Evolutionary conservation across 2,888 invertebrate genomes (phyloP), one percentile per base, ranked within the genome.

Genomic region (Podabrus alpinus): DNA sequence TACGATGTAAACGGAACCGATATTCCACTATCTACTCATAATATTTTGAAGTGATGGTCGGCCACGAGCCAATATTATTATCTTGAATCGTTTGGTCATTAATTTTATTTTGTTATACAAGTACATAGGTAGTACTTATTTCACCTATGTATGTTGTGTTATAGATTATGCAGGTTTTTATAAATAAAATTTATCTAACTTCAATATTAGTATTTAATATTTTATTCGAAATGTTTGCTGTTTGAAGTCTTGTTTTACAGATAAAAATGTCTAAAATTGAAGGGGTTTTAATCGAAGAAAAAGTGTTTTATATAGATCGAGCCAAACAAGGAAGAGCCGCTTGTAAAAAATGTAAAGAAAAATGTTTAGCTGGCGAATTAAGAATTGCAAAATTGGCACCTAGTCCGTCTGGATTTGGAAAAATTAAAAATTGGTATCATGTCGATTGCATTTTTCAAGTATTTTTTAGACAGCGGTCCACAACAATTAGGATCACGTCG

Each of bases 401-500:
- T 1, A 97, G 95, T 86, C 95, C 95, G 0, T 96, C 95, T 83
- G 91, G 90, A 13, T 89, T 90, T 10, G 91, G 91, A 45, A 82
- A 92, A 81, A 95, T 97, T 95, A 97, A 96, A 86, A 91, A 91
- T 79, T 97, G 95, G 94, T 91, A 93, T 85, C 97, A 97, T 83
- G 87, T 94, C 0, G 88, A 91, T 74, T 97, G 97, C 82, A 87
- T 97, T 5, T 94, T 96, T 89, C 93, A 95, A 84, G 90, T 91
- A 15, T 93, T 97, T 79, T 88, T 92, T 59, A 93, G 92, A 83
- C 96, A 97, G 81, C 88, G 96, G 70, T 92, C 94, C 0, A 91
- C 93, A 0, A 97, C 97, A 0, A 94, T 94, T 87, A 91, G 94
- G 73, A 94, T 97, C 75, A 94, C 95, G 80, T 90, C 92, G 1